These are phyloP conservation scores for Phalacrocorax pelagicus DNA, from an alignment of 2,113 vertebrate species.

Conservation along the genomic window DNA sequence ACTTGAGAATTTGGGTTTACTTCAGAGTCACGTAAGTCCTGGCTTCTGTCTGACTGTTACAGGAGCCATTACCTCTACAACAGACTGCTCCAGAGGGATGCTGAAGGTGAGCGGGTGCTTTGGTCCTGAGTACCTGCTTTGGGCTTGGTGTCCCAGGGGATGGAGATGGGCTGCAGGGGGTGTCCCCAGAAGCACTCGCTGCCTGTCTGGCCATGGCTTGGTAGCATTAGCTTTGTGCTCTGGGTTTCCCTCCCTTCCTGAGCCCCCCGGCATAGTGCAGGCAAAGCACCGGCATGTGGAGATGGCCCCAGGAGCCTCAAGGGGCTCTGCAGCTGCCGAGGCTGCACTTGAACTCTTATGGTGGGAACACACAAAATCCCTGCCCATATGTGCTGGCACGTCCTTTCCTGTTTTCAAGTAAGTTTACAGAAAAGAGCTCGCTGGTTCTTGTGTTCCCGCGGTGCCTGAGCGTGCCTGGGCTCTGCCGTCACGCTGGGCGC, in stretches of 20 bases:
- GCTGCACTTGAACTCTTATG: neutral
- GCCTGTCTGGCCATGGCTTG: rapidly evolving
- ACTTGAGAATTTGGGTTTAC: neutral
- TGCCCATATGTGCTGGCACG: rapidly evolving
- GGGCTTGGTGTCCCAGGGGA: neutral
- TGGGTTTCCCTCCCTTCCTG: neutral
- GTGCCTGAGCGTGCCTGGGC: neutral
- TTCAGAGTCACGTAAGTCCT: neutral
- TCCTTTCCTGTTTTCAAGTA: neutral
- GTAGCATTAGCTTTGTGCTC: neutral
- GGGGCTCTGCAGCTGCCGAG: neutral
- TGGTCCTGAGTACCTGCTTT: neutral
- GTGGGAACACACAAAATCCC: neutral
- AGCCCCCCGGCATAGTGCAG: rapidly evolving
- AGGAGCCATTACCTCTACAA: neutral
- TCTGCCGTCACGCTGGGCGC: rapidly evolving
- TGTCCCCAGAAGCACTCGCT: neutral
- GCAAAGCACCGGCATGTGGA: neutral
- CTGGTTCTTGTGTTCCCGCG: neutral
- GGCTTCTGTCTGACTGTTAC: neutral
- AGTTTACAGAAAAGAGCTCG: neutral
- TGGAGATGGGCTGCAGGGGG: neutral
- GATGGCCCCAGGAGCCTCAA: neutral
- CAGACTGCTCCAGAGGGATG: neutral
- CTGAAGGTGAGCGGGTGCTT: neutral